A percentile compares a stretch with the other conserved stretches of the same genome.
phyloP scores from a whole-genome alignment of 2,797 vertebrate genomes.

The Tympanoctomys barrerae region DNA sequence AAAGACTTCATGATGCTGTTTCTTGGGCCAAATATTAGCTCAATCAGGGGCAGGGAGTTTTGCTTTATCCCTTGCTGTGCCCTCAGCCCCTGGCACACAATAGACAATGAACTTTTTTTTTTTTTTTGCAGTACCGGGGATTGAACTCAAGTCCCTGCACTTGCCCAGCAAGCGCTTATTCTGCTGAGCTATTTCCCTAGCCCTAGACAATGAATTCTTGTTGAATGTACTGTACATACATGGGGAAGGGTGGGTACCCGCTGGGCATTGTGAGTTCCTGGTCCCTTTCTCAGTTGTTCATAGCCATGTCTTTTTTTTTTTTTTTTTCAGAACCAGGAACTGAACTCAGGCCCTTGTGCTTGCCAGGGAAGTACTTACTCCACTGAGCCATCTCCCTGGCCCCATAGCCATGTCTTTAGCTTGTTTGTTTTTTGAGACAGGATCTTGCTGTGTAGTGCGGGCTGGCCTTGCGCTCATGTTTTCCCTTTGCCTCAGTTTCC shows the following conservation, averaged over 20 bases:
- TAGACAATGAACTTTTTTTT: not conserved
- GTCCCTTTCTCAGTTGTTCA: not conserved
- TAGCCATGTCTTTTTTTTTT: not conserved
- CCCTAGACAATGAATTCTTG: not conserved
- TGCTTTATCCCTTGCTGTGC: not conserved
- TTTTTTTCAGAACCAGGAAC: not conserved
- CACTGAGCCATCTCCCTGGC: too few species aligned
- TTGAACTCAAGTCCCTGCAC: too few species aligned
- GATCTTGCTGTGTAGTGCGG: not conserved
- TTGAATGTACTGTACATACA: not conserved
- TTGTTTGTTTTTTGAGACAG: not conserved
- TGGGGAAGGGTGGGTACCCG: not conserved
- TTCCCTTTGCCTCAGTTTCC: not conserved
- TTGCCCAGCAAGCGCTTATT: too few species aligned
- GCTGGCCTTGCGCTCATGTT: not conserved
- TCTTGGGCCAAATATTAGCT: not conserved
- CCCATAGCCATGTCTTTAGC: not conserved
- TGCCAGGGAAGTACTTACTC: too few species aligned
- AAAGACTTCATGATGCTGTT: not conserved
- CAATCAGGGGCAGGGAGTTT: not conserved
- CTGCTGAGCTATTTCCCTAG: too few species aligned
- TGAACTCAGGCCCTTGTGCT: too few species aligned
- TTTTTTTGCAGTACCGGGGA: too few species aligned
- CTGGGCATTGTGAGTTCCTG: not conserved
- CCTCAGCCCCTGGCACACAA: not conserved